phyloP scores from a whole-genome alignment of 2,113 vertebrate species.

The Elgaria multicarinata region DNA sequence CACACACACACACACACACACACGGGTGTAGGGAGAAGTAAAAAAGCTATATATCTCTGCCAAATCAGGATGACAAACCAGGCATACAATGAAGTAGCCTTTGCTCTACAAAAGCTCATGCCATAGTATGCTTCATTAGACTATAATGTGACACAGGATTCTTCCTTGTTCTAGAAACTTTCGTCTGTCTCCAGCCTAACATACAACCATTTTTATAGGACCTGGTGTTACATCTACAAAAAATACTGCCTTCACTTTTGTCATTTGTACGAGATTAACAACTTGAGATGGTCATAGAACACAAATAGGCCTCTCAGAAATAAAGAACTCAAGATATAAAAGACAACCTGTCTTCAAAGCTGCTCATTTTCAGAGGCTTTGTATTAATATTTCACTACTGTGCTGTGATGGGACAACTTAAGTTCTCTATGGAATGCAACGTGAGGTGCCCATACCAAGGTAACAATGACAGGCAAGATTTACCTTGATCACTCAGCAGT shows the following conservation, averaged over 20 bases:
- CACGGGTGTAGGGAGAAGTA: no score
- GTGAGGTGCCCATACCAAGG: background rate
- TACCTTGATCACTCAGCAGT: background rate
- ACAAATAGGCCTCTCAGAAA: background rate
- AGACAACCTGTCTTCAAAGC: background rate
- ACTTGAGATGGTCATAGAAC: background rate
- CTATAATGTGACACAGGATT: no score
- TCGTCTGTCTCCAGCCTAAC: background rate
- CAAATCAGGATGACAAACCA: no score
- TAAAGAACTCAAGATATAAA: background rate
- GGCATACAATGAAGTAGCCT: no score
- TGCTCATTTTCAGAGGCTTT: background rate
- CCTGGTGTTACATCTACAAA: background rate
- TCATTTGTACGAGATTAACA: background rate
- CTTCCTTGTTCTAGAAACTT: background rate
- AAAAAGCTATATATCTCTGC: no score
- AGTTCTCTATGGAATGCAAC: constrained; percentile 6
- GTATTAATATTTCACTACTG: background rate
- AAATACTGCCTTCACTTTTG: background rate
- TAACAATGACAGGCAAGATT: background rate
- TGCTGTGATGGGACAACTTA: background rate
- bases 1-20: no score
- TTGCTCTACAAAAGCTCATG: no score
- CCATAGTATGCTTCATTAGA: no score
- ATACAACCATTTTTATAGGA: background rate